A percentile compares a stretch with the other conserved stretches of the same genome.
Conservation (phyloP, 1,140 invertebrate species). For the Zaprionus vittiger region DNA sequence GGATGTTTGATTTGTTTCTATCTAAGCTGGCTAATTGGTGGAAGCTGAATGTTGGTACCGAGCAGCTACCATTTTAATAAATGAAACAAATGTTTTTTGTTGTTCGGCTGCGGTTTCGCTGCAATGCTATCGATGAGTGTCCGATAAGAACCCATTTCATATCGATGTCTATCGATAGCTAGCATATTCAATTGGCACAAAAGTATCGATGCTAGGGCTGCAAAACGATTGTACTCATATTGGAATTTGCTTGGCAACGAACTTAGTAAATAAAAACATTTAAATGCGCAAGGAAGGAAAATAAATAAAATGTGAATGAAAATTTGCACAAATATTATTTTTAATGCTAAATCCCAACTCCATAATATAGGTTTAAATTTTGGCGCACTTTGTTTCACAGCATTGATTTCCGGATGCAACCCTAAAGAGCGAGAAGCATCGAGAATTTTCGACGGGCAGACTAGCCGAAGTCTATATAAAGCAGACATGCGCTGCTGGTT, state of each 20-base stretch:
- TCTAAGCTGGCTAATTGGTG: constrained; percentile 48
- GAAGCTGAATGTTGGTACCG: constrained; percentile 23
- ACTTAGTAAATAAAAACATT: neutral
- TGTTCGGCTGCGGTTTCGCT: constrained; percentile 61
- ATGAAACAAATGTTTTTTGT: constrained; percentile 68
- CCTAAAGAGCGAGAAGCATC: constrained; percentile 59
- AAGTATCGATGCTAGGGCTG: constrained; percentile 38
- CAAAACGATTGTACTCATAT: neutral
- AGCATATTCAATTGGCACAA: neutral
- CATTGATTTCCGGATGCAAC: constrained; percentile 51
- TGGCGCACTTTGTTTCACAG: constrained; percentile 11
- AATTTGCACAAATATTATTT: neutral
- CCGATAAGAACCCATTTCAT: constrained; percentile 16
- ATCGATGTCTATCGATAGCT: constrained; percentile 29
- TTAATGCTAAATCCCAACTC: neutral
- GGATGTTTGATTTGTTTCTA: constrained; percentile 32
- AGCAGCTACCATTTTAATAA: constrained; percentile 60
- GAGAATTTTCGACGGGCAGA: constrained; percentile 66
- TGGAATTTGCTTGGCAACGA: neutral
- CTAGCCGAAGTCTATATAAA: constrained; percentile 59
- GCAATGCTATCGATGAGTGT: constrained; percentile 49
- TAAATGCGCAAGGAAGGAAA: neutral
- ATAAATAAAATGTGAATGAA: neutral
- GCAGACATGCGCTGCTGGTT: neutral
- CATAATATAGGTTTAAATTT: neutral